A percentile compares a stretch with the other conserved stretches of the same genome.
phyloP scores from a whole-genome alignment of 2,888 invertebrate genomes.

The Ernsta delagoae region DNA sequence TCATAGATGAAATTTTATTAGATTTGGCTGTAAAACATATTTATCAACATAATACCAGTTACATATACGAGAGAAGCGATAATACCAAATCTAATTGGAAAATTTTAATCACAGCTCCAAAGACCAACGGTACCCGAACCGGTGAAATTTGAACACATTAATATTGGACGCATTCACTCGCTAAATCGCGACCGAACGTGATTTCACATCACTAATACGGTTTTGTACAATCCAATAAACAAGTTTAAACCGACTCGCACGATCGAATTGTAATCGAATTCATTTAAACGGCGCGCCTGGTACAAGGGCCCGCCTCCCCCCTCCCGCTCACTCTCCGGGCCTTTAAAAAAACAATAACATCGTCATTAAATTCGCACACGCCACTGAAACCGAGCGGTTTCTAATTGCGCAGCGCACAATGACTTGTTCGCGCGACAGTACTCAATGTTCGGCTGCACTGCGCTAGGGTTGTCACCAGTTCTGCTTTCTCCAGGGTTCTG shows the following conservation, averaged over 20 bases:
- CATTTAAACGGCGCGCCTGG: slow-evolving; percentile 29
- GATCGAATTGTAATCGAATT: slow-evolving; percentile 51
- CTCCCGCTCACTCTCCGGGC: slow-evolving; percentile 33
- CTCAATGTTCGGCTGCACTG: slow-evolving; percentile 30
- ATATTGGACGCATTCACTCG: slow-evolving; percentile 22
- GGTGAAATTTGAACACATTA: slow-evolving; percentile 22
- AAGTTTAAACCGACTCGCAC: slow-evolving; percentile 41
- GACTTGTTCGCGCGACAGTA: slow-evolving; percentile 59
- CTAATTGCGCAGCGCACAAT: slow-evolving; percentile 72
- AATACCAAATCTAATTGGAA: neutral
- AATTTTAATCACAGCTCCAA: neutral
- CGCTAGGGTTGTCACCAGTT: slow-evolving; percentile 4
- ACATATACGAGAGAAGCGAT: no score
- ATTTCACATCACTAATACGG: slow-evolving; percentile 33
- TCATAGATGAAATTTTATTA: no score
- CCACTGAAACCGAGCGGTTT: slow-evolving; percentile 62
- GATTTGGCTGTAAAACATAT: no score
- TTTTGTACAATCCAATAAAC: slow-evolving; percentile 30
- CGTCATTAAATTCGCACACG: slow-evolving; percentile 80
- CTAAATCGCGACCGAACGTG: slow-evolving; percentile 14
- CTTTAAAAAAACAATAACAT: slow-evolving; percentile 76
- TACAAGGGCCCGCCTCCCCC: slow-evolving; percentile 13
- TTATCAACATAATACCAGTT: no score
- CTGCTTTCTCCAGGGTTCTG: neutral
- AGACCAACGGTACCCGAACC: no score